Base-by-base conservation (phyloP, 2,113 vertebrate species). In the Pandion haliaetus region DNA sequence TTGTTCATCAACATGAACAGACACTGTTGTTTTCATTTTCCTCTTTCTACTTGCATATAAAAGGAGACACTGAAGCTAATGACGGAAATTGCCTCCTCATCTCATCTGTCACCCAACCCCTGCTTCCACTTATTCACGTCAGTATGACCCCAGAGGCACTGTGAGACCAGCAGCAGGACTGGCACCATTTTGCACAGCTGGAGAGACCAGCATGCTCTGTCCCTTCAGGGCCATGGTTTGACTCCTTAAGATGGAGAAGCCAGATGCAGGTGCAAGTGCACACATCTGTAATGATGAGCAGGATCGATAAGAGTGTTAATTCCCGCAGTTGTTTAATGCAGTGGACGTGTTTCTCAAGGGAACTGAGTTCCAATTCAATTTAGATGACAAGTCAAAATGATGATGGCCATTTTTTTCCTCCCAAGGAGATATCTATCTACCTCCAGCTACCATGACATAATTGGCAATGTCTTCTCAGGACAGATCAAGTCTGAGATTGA, bases 331-430 rank as follows among this genome's bases (percentile, higher is more conserved):
- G 92, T 94, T 97, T 97, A 97, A 97, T 96, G 67, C 81, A 95
- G 92, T 95, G 66, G 55, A 92, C 26, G 6, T 67, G 86, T 84
- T 94, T 77, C 97, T 92, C 95, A 61, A 34, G 95, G 93, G 95
- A 93, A 6, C 8, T 20, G 58, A 97, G 85, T 82, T 96, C 96
- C 74, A 93, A 96, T 82, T 94, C 85, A 88, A 94, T 97, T 96
- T 95, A 95, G 67, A 70, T 76, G 86, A 89, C 72, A 95, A 92
- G 91, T 85, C 79, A 92, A 91, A 96, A 92, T 66, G 34, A 87
- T 59, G 73, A 45, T 71, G 63, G 44, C 15, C 12, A 49, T 61
- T 92, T 93, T 95, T 97, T 86, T 78, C 47, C 12, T 88, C 52
- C 58, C 58, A 61, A 36, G 34, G 24, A 62, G 58, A 29, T 74